Evolutionary conservation across 1,140 invertebrate genomes (phyloP).

Genomic region (Musca vetustissima): DNA sequence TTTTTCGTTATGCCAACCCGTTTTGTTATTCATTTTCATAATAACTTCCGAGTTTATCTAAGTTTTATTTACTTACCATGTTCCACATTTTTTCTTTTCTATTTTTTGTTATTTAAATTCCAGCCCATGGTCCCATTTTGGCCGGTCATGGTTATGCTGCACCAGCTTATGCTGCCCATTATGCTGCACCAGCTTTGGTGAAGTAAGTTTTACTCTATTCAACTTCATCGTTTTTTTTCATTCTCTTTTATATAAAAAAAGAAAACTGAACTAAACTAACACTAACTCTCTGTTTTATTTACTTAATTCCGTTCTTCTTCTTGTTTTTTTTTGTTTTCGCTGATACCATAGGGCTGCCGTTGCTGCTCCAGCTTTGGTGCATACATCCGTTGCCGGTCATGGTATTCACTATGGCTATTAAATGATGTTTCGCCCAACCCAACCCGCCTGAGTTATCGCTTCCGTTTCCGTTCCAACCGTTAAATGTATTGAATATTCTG

Average conservation of each 20-base stretch:
- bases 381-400: conserved; percentile 56
- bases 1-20: too few species aligned
- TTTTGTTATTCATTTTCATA: too few species aligned
- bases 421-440: conserved; percentile 14
- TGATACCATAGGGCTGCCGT: conserved; percentile 43
- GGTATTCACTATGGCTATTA: conserved; percentile 59
- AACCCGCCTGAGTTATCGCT: background rate
- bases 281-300: conserved; percentile 7
- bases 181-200: conserved; percentile 42
- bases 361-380: conserved; percentile 51
- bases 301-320: background rate
- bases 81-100: background rate
- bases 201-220: conserved; percentile 40
- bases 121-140: conserved; percentile 37
- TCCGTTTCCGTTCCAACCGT: too few species aligned
- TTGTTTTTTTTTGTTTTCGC: too few species aligned
- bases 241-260: too few species aligned
- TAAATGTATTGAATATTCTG: too few species aligned
- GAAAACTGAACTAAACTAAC: background rate
- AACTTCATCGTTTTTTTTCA: background rate
- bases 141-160: conserved; percentile 35
- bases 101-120: background rate
- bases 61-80: background rate
- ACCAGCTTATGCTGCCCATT: conserved; percentile 44
- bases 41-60: too few species aligned